Evolutionary conservation across 1,140 invertebrate genomes (phyloP).

Genomic region (Diachasmimorpha longicaudata): DNA sequence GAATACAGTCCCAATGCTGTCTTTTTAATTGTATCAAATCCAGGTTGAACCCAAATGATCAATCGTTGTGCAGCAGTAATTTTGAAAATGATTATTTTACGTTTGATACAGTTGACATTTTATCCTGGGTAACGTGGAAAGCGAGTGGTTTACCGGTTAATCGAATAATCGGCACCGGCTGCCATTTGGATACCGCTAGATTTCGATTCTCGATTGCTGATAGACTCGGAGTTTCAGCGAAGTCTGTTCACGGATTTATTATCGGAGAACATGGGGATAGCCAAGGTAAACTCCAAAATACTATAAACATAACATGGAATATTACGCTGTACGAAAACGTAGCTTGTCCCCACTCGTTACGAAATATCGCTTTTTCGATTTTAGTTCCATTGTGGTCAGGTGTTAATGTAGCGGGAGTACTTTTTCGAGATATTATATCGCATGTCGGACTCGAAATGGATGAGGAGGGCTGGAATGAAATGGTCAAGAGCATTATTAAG

Average conservation of each 20-base stretch:
- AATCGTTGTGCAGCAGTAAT: background rate
- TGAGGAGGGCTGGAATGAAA: slow-evolving; percentile 63
- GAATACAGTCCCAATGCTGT: slow-evolving; percentile 68
- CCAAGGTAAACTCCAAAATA: slow-evolving; percentile 59
- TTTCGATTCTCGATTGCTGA: slow-evolving; percentile 68
- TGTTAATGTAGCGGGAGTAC: slow-evolving; percentile 69
- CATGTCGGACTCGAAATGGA: slow-evolving; percentile 64
- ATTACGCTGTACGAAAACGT: no score
- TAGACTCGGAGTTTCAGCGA: slow-evolving; percentile 65
- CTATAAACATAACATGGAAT: background rate
- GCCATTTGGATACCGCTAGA: slow-evolving; percentile 68
- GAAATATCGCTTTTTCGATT: slow-evolving; percentile 10
- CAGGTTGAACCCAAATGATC: slow-evolving; percentile 54
- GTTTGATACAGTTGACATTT: slow-evolving; percentile 65
- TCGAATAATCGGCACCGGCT: slow-evolving; percentile 70
- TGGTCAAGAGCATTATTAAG: slow-evolving; percentile 64
- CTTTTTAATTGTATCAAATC: slow-evolving; percentile 69
- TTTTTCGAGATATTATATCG: slow-evolving; percentile 64
- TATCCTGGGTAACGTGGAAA: slow-evolving; percentile 74
- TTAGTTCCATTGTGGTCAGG: slow-evolving; percentile 72
- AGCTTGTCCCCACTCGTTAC: no score
- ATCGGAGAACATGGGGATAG: slow-evolving; percentile 72
- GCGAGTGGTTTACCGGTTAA: slow-evolving; percentile 68
- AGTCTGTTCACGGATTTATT: slow-evolving; percentile 66
- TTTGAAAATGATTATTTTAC: background rate